Evolutionary conservation across 2,888 invertebrate species (phyloP).

Genomic region (Amitus sp.): DNA sequence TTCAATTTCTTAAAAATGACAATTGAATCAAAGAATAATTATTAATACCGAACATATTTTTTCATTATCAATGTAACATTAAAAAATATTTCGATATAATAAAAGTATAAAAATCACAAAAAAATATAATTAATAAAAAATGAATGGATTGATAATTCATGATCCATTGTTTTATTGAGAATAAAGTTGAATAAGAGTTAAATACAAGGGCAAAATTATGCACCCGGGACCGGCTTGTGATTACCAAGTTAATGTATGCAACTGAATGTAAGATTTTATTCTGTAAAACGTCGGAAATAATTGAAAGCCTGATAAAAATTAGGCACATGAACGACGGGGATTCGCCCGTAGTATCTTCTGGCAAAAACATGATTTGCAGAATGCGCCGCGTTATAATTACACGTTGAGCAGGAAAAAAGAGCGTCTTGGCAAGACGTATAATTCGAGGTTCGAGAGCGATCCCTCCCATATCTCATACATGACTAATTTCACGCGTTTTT

Average conservation of each 20-base stretch:
- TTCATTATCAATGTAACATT: too few relatives aligned
- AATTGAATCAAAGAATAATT: too few relatives aligned
- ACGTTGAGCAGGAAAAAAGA: constrained; percentile 19
- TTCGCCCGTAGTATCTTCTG: constrained; percentile 7
- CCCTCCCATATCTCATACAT: background rate
- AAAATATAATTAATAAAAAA: too few relatives aligned
- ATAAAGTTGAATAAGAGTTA: too few relatives aligned
- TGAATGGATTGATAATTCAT: too few relatives aligned
- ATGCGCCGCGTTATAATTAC: constrained; percentile 22
- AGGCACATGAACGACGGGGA: constrained; percentile 2
- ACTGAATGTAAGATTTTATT: constrained; percentile 17
- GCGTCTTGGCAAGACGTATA: constrained; percentile 18
- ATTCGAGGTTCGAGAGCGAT: constrained; percentile 37
- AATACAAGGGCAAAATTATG: too few relatives aligned
- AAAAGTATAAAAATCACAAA: too few relatives aligned
- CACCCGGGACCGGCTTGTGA: too few relatives aligned
- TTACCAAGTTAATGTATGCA: constrained; percentile 3
- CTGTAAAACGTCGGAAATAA: constrained; percentile 20
- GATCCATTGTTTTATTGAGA: too few relatives aligned
- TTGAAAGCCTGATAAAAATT: constrained; percentile 19
- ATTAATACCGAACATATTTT: too few relatives aligned
- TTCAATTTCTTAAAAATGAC: too few relatives aligned
- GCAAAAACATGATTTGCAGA: constrained; percentile 24
- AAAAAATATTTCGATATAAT: too few relatives aligned
- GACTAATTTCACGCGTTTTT: background rate